These are phyloP conservation scores for Graptemys geographica DNA, from an alignment of 2,797 vertebrate genomes.

Conservation along the genomic window DNA sequence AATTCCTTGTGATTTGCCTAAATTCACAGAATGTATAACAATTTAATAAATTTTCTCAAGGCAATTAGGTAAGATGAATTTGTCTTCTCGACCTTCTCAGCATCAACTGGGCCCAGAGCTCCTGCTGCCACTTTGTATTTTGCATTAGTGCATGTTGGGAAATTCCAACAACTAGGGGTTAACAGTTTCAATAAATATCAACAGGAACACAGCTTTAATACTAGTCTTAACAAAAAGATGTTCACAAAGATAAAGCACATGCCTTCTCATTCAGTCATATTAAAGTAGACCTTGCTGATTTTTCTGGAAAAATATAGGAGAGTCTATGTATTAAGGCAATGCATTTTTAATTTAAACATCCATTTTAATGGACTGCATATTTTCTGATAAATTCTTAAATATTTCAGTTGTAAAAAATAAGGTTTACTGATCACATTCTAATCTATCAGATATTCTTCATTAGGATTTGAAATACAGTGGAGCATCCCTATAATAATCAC, in stretches of 20 bases:
- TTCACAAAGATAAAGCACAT: fast-evolving
- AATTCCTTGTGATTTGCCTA: slow-evolving; percentile 12
- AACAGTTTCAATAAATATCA: slow-evolving; percentile 45
- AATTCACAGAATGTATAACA: slow-evolving; percentile 10
- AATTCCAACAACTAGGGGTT: background rate
- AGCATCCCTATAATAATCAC: slow-evolving; percentile 55
- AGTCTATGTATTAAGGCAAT: slow-evolving; percentile 60
- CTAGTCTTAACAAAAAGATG: background rate
- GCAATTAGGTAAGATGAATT: background rate
- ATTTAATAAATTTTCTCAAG: slow-evolving; percentile 12
- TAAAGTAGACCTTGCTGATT: background rate
- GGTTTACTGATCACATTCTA: slow-evolving; percentile 20
- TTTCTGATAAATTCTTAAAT: slow-evolving; percentile 51
- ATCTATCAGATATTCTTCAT: slow-evolving; percentile 40
- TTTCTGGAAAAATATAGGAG: background rate
- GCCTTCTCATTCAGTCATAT: background rate
- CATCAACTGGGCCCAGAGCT: background rate
- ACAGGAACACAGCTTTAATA: slow-evolving; percentile 16
- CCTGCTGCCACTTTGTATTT: background rate
- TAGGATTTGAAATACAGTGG: slow-evolving; percentile 53
- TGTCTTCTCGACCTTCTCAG: background rate
- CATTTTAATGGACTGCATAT: background rate
- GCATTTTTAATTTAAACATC: slow-evolving; percentile 30
- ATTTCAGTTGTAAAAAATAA: slow-evolving; percentile 50
- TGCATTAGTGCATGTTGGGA: background rate